Evolutionary conservation across 2,888 invertebrate species (phyloP).

Genomic region (Venusia cambrica): DNA sequence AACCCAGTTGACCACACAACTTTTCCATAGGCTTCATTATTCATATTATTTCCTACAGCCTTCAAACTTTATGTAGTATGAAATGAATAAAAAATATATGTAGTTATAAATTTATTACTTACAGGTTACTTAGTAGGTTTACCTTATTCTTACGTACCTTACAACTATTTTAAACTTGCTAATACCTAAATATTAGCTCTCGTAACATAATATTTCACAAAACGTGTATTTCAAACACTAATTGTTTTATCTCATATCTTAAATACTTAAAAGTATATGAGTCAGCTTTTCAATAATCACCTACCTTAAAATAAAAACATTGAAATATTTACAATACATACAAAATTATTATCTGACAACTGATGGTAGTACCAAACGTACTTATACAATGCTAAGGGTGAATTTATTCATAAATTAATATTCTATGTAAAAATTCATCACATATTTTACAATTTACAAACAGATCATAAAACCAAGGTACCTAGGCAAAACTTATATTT

Average conservation of each 20-base stretch:
- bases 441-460: conserved; percentile 70
- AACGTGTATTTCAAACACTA: conserved; percentile 59
- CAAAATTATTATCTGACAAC: conserved; percentile 51
- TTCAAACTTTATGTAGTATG: no score
- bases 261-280: conserved; percentile 49
- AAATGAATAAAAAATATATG: conserved; percentile 33
- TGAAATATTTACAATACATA: conserved; percentile 78
- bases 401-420: conserved; percentile 59
- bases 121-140: conserved; percentile 72
- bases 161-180: conserved; percentile 60
- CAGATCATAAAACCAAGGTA: no score
- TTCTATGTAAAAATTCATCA: conserved; percentile 68
- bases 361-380: no score
- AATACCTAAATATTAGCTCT: conserved; percentile 68
- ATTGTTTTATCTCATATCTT: conserved; percentile 49
- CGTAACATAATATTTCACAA: conserved; percentile 70
- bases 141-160: conserved; percentile 63
- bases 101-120: conserved; percentile 77
- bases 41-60: no score
- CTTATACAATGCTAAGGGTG: conserved; percentile 35
- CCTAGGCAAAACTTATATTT: conserved; percentile 41
- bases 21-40: no score
- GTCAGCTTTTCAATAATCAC: conserved; percentile 56
- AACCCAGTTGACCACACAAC: no score
- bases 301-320: conserved; percentile 56